These are phyloP conservation scores for Danio tinwini DNA, from an alignment of 2,797 vertebrate genomes.

Conservation along the genomic window DNA sequence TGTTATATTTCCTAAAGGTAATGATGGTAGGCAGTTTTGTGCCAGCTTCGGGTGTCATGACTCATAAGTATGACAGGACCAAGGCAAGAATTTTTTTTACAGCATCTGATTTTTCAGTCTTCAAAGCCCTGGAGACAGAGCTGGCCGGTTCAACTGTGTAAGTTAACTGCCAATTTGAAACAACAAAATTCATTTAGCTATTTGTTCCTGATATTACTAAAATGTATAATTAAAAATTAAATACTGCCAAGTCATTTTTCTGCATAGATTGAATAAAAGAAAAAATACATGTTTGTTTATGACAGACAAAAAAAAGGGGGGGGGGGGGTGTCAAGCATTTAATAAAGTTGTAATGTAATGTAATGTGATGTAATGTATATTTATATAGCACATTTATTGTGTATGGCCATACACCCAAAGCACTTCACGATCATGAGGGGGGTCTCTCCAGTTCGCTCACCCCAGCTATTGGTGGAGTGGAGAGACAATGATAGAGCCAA, in stretches of 20 bases:
- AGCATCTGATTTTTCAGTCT: conserved; percentile 29
- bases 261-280: no score
- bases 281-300: no score
- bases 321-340: no score
- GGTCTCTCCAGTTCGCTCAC: no score
- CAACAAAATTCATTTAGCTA: background rate
- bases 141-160: background rate
- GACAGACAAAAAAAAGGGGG: no score
- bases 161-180: background rate
- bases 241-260: background rate
- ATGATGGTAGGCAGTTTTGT: background rate
- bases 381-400: no score
- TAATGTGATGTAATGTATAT: no score
- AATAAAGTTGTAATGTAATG: no score
- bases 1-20: conserved; percentile 10
- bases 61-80: conserved; percentile 27
- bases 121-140: background rate
- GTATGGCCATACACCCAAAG: no score
- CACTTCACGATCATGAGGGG: no score
- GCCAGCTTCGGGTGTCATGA: conserved; percentile 13
- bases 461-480: no score
- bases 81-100: conserved; percentile 21
- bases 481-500: no score
- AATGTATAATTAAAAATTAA: background rate
- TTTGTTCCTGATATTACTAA: background rate